A percentile compares a stretch with the other conserved stretches of the same genome.
These are phyloP conservation scores for Scaptomyza polygonia DNA, from an alignment of 2,888 invertebrate genomes.

Conservation along the genomic window DNA sequence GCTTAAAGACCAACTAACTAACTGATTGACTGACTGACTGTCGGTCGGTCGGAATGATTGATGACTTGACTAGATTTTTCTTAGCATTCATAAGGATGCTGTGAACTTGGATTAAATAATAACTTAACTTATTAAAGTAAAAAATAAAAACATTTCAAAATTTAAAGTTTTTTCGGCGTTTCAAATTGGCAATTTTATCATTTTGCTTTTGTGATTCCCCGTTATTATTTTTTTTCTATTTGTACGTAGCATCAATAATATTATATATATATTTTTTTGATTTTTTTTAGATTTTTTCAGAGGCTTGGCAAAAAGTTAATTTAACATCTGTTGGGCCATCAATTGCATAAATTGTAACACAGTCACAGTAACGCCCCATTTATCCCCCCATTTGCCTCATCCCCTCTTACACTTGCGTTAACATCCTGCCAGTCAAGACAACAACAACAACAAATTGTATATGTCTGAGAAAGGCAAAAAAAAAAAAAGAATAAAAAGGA, in stretches of 20 bases:
- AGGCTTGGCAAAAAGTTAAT: slow-evolving; percentile 65
- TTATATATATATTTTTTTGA: slow-evolving; percentile 18
- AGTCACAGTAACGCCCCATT: slow-evolving; percentile 15
- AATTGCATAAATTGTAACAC: slow-evolving; percentile 68
- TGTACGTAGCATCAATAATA: slow-evolving; percentile 5
- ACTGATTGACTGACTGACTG: not conserved
- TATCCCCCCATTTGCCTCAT: not conserved
- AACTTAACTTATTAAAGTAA: too few species aligned
- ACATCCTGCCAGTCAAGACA: slow-evolving; percentile 18
- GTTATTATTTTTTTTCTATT: not conserved
- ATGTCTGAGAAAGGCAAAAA: too few species aligned
- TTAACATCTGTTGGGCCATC: slow-evolving; percentile 71
- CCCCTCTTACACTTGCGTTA: slow-evolving; percentile 7
- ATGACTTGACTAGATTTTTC: not conserved
- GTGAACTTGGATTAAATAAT: too few species aligned
- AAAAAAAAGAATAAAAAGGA: not conserved
- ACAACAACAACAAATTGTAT: slow-evolving; percentile 21
- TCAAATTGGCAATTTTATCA: not conserved
- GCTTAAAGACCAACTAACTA: not conserved
- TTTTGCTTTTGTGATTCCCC: not conserved
- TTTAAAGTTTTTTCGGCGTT: too few species aligned
- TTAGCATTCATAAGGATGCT: not conserved
- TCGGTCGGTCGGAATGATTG: not conserved
- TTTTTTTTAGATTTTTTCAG: slow-evolving; percentile 16
- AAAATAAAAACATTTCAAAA: too few species aligned